Base-by-base conservation (phyloP, 2,797 vertebrate genomes). In the Pangasius larnaudii region DNA sequence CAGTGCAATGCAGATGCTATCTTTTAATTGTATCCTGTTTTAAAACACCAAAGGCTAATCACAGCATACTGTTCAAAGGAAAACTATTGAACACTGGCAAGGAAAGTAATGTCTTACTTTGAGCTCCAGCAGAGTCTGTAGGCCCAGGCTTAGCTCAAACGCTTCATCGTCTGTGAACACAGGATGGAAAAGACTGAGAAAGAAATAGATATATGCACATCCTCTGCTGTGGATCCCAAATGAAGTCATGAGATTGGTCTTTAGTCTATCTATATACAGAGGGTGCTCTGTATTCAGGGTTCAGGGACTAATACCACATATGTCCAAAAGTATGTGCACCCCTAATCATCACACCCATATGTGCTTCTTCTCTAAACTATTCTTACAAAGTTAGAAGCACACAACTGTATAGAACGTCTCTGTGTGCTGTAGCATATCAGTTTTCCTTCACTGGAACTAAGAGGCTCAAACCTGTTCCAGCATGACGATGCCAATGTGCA, bases 101-200 rank as follows among this genome's bases (percentile, higher is more conserved):
- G 78, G 39, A 14, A 49, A 53, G n/a, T 5, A 3, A 33, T 80
- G 22, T 13, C 96, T 97, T 97, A 99, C 98, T 96, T 97, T 96
- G 84, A 99, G 97, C 93, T 97, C 96, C 88, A 97, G 85, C 91
- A 99, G 95, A 87, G 97, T 98, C 91, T 97, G 97, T 58, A 99
- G 96, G 85, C 98, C 98, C 86, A 99, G 96, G 92, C 96, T 96
- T 90, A 99, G 94, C 84, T 99, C 98, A 86, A 95, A 95, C 56
- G 91, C 93, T 83, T 98, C 96, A 13, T 97, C 97, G 91, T 98
- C 98, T 99, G 93, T 33, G 80, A 91, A 93, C 19, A 56, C 65
- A 92, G 39, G 22, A 39, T 13, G 67, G 86, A 88, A 90, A 84
- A 22, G 65, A 39, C 11, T 82, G 82, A 36, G 13, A 84, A 7